Evolutionary conservation across 2,888 invertebrate genomes (phyloP), one percentile per base, ranked within the genome.

Genomic region (Pseudococcus jackbeardsleyi): DNA sequence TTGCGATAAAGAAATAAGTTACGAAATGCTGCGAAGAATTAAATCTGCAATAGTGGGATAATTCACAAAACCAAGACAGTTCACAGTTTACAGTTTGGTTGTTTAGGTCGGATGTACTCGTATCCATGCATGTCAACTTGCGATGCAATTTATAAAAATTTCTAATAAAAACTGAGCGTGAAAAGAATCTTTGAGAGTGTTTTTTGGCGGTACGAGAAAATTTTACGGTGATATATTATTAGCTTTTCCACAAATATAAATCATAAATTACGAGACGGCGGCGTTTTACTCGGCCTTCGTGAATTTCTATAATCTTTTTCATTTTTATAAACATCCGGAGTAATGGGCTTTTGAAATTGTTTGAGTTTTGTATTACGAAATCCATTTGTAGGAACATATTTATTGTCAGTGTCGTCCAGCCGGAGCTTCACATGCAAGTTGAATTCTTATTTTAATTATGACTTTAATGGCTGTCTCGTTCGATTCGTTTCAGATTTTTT

Each of bases 121-220:
- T 42, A 82, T 42, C 86, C 72, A 48, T 64, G 15, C 77, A 46
- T 86, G 86, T 72, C 86, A 86, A 86, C 86, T 86, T 86, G 48
- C 48, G 77, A 86, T 86, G 46, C 46, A 86, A 86, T 86, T 86
- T 86, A 86, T 86, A 86, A 86, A 86, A 64, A 72, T 86, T 86
- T 86, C 72, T 86, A 86, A 86, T 77, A 86, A 77, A 86, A 86
- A 86, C 64, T 46, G 68, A 72, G 86, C 86, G 86, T 86, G 86
- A 72, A 48, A 48, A 15, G 86, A 86, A 86, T 46, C 22, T 12
- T 22, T 64, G 64, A 85, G 26, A 33, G 17, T 8, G 19, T 54
- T 85, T 59, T 33, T 39, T 64, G 26, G n/a, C 64, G 33, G 39
- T 22, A 42, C 3, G 9, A 42, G 42, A 42, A 33, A 48, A 64